Base-by-base conservation (phyloP, 2,888 invertebrate genomes). In the Sturmia bella region DNA sequence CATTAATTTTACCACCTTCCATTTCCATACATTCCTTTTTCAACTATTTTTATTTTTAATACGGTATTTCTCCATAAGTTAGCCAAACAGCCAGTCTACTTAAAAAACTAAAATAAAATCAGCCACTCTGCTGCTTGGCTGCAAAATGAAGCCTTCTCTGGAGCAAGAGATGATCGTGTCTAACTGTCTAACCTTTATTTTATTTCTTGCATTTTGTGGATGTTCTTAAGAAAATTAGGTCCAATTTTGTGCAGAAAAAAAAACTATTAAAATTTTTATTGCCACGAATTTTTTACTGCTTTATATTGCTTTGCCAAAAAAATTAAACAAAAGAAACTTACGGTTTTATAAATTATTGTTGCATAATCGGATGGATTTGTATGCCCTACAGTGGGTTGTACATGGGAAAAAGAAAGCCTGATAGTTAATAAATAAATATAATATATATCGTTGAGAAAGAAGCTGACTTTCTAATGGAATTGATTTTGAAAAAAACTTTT, bases 1-100 rank as follows among this genome's bases (percentile, higher is more conserved):
- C 75, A 83, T 79, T 77, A 83, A 80, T 74, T 82, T 80, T 80
- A 82, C 83, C 73, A 84, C 80, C 80, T 76, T 82, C 78, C 59
- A 82, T 74, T 82, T 78, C 66, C 78, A 70, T 82, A 73, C 48
- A 57, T 41, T 27, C 4, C 15, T 24, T 24, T 41, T 6, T 32
- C 19, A 17, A 52, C 24, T 19, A 11, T 39, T 24, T 32, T 41
- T n/a, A 24, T 24, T 39, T 52, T 32, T 13, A 57, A 43, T 64
- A 78, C 66, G 52, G 24, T 56, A 69, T 70, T 78, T 78, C 59
- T 72, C 72, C 19, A 70, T 52, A 52, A 70, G 48, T 70, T 41
- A 54, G n/a, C n/a, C n/a, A 19, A 52, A 52, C 12, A 63, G 32
- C 32, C 32, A 32, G 39, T 70, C 78, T 72, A 39, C 41, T 52